Conservation (phyloP, 2,888 invertebrate species). For the Ophion slaviceki region DNA sequence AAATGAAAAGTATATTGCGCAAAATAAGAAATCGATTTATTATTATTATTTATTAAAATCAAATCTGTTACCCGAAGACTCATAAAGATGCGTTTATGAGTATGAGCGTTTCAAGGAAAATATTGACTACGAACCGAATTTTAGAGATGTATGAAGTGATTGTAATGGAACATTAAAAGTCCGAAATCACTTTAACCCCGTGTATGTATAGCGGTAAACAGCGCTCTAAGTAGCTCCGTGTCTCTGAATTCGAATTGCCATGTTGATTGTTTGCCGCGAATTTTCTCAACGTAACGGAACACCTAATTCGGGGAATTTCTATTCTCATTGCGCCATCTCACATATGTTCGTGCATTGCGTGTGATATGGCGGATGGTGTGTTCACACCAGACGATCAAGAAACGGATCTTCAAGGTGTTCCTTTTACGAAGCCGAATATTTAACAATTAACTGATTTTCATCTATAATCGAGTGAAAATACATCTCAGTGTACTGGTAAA, state of each 20-base stretch:
- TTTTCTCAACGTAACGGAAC: constrained; percentile 58
- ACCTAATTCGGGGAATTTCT: constrained; percentile 61
- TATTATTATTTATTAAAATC: too few relatives aligned
- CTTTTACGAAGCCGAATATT: too few relatives aligned
- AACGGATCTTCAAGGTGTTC: constrained; percentile 24
- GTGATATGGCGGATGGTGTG: background rate
- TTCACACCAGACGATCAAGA: constrained; percentile 35
- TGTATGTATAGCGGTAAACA: constrained; percentile 22
- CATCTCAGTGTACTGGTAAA: too few relatives aligned
- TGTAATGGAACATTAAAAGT: constrained; percentile 70
- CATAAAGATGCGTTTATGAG: background rate
- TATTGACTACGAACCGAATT: constrained; percentile 47
- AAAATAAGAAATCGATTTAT: too few relatives aligned
- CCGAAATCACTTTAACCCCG: constrained; percentile 45
- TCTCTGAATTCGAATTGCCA: constrained; percentile 66
- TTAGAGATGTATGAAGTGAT: constrained; percentile 48
- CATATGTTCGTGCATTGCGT: constrained; percentile 33
- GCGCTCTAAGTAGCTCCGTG: constrained; percentile 25
- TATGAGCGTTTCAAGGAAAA: constrained; percentile 32
- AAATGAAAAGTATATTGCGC: too few relatives aligned
- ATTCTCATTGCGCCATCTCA: constrained; percentile 48
- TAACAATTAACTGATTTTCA: too few relatives aligned
- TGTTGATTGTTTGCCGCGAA: constrained; percentile 59
- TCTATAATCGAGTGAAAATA: too few relatives aligned
- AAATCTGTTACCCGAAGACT: background rate